Evolutionary conservation across 2,797 vertebrate species (phyloP).

Genomic region (Hoplostethus atlanticus): DNA sequence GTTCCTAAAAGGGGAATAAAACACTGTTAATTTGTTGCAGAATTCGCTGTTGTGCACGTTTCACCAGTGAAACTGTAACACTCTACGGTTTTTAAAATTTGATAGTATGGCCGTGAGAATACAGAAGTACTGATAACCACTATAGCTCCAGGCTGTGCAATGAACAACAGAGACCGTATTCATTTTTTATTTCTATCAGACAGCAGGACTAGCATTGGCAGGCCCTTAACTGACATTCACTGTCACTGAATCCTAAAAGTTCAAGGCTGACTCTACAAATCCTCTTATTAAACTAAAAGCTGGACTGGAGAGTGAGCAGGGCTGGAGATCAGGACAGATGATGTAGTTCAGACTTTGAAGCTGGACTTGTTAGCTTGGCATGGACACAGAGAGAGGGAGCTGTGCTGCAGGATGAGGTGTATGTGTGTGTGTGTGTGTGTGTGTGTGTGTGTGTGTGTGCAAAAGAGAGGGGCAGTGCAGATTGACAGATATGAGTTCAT

Average conservation of each 20-base stretch:
- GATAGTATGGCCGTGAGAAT: background rate
- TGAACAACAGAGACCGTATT: background rate
- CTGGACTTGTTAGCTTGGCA: conserved; percentile 37
- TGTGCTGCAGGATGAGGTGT: conserved; percentile 10
- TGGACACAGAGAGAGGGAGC: conserved; percentile 17
- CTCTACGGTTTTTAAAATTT: too few relatives aligned
- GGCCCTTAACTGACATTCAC: conserved; percentile 55
- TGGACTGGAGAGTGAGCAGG: conserved; percentile 34
- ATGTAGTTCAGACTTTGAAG: conserved; percentile 27
- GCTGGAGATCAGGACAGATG: conserved; percentile 59
- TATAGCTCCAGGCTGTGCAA: background rate
- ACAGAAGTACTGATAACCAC: background rate
- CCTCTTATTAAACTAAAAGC: conserved; percentile 65
- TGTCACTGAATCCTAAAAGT: conserved; percentile 58
- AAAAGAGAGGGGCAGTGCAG: conserved; percentile 9
- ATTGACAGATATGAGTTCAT: conserved; percentile 40
- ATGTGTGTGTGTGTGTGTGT: conserved; percentile 21
- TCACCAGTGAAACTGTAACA: too few relatives aligned
- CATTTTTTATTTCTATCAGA: conserved; percentile 31
- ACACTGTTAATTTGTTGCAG: background rate
- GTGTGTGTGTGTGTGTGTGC: too few relatives aligned
- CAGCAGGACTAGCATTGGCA: conserved; percentile 30
- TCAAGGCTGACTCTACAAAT: conserved; percentile 57
- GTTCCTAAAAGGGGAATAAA: too few relatives aligned
- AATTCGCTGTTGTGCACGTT: too few relatives aligned